A percentile compares a stretch with the other conserved stretches of the same genome.
Conservation (phyloP, 64 coral and sea anemone genomes). For the Actinia tenebrosa region DNA sequence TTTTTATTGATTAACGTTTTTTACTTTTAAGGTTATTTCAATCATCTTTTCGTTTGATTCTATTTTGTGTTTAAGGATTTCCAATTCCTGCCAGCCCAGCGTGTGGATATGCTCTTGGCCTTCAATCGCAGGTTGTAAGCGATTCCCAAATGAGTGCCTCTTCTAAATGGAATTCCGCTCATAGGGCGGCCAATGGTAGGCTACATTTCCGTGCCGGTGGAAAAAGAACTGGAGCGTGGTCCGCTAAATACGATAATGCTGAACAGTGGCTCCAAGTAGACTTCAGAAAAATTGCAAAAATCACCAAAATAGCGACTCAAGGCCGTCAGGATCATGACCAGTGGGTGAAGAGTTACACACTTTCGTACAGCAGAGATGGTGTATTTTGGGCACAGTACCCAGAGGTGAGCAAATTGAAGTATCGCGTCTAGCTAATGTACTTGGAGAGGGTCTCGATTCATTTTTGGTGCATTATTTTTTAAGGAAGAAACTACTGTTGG, state of each 20-base stretch:
- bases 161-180: not conserved
- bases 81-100: no score
- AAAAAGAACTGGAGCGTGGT: not conserved
- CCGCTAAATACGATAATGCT: not conserved
- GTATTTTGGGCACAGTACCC: not conserved
- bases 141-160: slow-evolving; percentile 16
- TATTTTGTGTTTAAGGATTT: no score
- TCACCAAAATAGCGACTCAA: not conserved
- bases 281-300: not conserved
- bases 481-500: no score
- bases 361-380: not conserved
- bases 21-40: no score
- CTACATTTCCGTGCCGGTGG: no score
- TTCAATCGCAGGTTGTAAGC: not conserved
- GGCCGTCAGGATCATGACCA: not conserved
- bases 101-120: not conserved
- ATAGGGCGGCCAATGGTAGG: slow-evolving; percentile 13
- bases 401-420: not conserved
- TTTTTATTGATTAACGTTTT: no score
- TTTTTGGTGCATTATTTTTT: not conserved
- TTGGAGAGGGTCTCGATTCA: not conserved
- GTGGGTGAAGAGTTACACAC: not conserved
- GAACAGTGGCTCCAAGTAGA: slow-evolving; percentile 12
- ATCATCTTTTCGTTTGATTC: no score
- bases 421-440: not conserved